phyloP scores from a whole-genome alignment of 2,113 vertebrate genomes.

The Ophthalmolycus amberensis region DNA sequence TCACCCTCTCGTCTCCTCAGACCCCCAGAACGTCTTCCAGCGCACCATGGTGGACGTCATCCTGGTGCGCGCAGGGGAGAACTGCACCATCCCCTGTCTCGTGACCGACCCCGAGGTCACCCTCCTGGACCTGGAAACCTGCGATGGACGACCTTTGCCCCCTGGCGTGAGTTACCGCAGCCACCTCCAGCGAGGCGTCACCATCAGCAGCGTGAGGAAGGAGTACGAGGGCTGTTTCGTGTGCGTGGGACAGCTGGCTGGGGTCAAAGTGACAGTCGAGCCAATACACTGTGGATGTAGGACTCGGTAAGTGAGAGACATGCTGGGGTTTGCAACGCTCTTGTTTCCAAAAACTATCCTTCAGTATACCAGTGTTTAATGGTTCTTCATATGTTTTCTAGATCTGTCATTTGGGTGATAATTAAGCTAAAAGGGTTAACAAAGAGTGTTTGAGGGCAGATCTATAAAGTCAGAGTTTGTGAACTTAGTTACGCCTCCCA shows the following conservation, averaged over 20 bases:
- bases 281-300: constrained; percentile 78
- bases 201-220: constrained; percentile 70
- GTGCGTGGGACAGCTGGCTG: constrained; percentile 70
- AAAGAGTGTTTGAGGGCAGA: not conserved
- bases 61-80: constrained; percentile 75
- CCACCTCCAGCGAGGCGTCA: constrained; percentile 73
- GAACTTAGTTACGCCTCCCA: not conserved
- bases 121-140: constrained; percentile 71
- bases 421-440: constrained; percentile 13
- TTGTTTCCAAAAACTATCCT: no score
- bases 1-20: constrained; percentile 50
- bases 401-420: constrained; percentile 10
- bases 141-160: constrained; percentile 71
- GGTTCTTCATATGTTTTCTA: not conserved
- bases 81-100: constrained; percentile 80
- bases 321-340: not conserved
- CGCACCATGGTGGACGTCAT: constrained; percentile 78
- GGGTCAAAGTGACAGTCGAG: constrained; percentile 68
- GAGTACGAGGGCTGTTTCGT: constrained; percentile 80
- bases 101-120: constrained; percentile 80
- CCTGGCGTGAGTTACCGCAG: constrained; percentile 63
- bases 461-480: constrained; percentile 2
- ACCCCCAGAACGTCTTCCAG: constrained; percentile 74
- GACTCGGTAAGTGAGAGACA: constrained; percentile 69
- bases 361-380: not conserved